Base-by-base conservation (phyloP, 2,888 invertebrate species). In the Molanna angustata region DNA sequence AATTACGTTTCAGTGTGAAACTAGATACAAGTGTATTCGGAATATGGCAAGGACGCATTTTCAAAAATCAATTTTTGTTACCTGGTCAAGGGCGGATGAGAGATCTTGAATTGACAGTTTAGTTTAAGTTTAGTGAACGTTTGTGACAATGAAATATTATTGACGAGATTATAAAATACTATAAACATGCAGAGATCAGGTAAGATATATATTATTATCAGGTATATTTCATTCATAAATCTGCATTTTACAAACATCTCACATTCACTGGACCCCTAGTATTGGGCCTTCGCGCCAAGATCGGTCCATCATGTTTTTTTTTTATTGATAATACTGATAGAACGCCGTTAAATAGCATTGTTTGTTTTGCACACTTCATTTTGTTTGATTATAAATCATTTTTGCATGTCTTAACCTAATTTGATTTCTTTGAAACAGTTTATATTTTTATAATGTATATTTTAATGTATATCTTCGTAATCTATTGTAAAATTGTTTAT, bases 181-280 rank as follows among this genome's bases (percentile, higher is more conserved):
- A 22, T 65, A 68, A 74, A 59, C 64, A 74, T 74, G 74, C 74
- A 74, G 71, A 73, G 75, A 74, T 75, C 75, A 71, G 74, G 74
- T 74, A 73, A 67, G 44, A 43, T n/a, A 46, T 31, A 44, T 20
- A 11, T 9, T 19, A 14, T 14, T 11, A 31, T 39, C 16, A 33
- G 27, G 32, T 35, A n/a, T n/a, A n/a, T 32, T 45, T 45, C 20
- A 51, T 40, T 31, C 35, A 32, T 20, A 32, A 46, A 32, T 18
- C 31, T 11, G 7, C 14, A 4, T 7, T 35, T 7, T 35, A 35
- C 13, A n/a, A 9, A n/a, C n/a, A n/a, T n/a, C n/a, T n/a, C n/a
- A n/a, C 20, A 3, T 41, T 21, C 33, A 14, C 19, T 33, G 14
- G 14, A 45, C 19, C 33, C 18, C 17, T 33, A 22, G 18, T 22